phyloP scores from a whole-genome alignment of 2,113 vertebrate species.

The Fulmarus glacialis region DNA sequence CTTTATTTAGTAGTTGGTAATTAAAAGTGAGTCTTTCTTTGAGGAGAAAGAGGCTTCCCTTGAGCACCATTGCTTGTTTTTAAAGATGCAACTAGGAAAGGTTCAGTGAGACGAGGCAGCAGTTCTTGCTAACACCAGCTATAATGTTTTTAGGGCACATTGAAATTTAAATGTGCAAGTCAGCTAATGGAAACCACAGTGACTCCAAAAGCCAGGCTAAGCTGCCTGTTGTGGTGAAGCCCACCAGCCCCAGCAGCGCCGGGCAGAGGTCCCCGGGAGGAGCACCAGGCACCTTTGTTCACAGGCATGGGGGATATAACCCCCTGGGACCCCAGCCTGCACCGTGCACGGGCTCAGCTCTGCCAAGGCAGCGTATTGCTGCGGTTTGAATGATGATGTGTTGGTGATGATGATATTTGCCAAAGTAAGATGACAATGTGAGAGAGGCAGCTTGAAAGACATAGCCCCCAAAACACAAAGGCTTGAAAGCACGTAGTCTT shows the following conservation, averaged over 20 bases:
- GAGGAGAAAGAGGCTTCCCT: background rate
- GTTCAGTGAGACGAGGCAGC: background rate
- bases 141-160: background rate
- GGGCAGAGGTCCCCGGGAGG: background rate
- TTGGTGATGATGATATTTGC: background rate
- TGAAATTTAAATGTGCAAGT: background rate
- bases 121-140: background rate
- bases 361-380: background rate
- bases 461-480: background rate
- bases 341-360: rapidly evolving
- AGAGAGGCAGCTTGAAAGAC: background rate
- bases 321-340: too few species aligned
- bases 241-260: background rate
- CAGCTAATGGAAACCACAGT: background rate
- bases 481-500: background rate
- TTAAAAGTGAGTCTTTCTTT: background rate
- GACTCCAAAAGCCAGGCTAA: background rate
- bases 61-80: background rate
- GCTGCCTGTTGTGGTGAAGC: background rate
- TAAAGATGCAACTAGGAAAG: background rate
- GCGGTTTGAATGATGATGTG: background rate
- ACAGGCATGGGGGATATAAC: background rate
- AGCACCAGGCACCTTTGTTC: background rate
- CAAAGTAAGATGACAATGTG: background rate
- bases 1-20: background rate